Percentiles rank a stretch among this genome's conserved stretches.
phyloP scores from a whole-genome alignment of 1,140 invertebrate genomes.

The Sinella curviseta region DNA sequence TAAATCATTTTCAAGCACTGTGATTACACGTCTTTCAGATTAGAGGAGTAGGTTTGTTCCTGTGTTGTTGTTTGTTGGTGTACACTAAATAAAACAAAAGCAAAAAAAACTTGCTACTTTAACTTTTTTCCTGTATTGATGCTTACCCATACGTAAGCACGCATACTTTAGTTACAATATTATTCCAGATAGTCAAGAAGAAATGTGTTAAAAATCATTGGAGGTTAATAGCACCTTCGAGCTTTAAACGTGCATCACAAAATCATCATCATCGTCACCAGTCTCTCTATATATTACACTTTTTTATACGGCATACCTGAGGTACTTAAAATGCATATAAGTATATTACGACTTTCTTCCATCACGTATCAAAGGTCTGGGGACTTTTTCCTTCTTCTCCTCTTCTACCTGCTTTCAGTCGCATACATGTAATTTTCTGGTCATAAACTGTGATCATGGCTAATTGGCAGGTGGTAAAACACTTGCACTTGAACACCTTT shows the following conservation, averaged over 20 bases:
- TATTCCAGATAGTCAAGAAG: too few species aligned
- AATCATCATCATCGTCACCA: background rate
- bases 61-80: background rate
- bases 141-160: too few species aligned
- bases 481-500: constrained; percentile 2
- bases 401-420: constrained; percentile 1
- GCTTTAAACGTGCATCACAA: background rate
- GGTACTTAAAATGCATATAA: too few species aligned
- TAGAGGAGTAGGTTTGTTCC: background rate
- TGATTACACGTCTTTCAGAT: background rate
- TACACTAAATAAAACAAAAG: too few species aligned
- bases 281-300: background rate
- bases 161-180: too few species aligned
- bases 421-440: constrained; percentile 31
- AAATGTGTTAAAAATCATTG: background rate
- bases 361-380: background rate
- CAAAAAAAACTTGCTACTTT: background rate
- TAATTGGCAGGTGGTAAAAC: constrained; percentile 39
- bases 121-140: too few species aligned
- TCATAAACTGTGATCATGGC: constrained; percentile 36
- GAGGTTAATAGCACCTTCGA: constrained; percentile 12
- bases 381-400: too few species aligned
- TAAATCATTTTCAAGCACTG: constrained; percentile 4
- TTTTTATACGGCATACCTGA: too few species aligned
- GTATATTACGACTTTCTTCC: background rate